Percentiles rank a stretch among this genome's conserved stretches.
These are phyloP conservation scores for Nomada fucata DNA, from an alignment of 2,888 invertebrate species.

Conservation along the genomic window DNA sequence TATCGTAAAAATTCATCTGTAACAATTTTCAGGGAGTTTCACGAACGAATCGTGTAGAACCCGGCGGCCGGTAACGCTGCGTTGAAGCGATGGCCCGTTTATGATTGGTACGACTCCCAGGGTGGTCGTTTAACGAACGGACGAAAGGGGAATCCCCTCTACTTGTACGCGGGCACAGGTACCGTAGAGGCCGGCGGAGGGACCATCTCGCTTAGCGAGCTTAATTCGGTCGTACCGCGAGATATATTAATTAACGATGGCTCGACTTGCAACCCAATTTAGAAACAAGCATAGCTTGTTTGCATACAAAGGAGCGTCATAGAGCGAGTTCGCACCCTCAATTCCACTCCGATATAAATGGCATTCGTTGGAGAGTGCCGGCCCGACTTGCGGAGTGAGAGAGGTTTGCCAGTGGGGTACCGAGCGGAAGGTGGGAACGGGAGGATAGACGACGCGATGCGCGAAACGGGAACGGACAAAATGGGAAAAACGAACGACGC, in stretches of 20 bases:
- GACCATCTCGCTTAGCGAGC: conserved; percentile 49
- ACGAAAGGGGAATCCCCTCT: conserved; percentile 30
- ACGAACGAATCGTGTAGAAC: conserved; percentile 55
- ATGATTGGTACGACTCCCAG: conserved; percentile 78
- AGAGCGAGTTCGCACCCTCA: conserved; percentile 65
- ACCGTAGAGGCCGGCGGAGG: conserved; percentile 18
- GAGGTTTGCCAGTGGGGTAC: not conserved
- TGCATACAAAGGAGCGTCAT: conserved; percentile 74
- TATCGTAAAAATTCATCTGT: conserved; percentile 42
- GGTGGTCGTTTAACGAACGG: conserved; percentile 72
- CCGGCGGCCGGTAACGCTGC: conserved; percentile 54
- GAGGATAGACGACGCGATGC: not conserved
- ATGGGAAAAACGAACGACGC: not conserved
- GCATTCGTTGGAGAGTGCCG: conserved; percentile 29
- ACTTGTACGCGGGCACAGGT: conserved; percentile 11
- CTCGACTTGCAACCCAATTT: conserved; percentile 77
- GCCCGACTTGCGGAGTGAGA: not conserved
- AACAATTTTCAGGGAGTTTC: conserved; percentile 15
- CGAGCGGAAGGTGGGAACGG: not conserved
- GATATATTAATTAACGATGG: conserved; percentile 79
- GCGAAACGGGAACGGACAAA: not conserved
- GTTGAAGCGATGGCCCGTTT: conserved; percentile 58
- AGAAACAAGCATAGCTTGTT: conserved; percentile 77
- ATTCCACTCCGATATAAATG: conserved; percentile 65
- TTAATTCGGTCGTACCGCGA: conserved; percentile 66